Conservation (phyloP, 2,797 vertebrate genomes). For the Ibycter americanus region DNA sequence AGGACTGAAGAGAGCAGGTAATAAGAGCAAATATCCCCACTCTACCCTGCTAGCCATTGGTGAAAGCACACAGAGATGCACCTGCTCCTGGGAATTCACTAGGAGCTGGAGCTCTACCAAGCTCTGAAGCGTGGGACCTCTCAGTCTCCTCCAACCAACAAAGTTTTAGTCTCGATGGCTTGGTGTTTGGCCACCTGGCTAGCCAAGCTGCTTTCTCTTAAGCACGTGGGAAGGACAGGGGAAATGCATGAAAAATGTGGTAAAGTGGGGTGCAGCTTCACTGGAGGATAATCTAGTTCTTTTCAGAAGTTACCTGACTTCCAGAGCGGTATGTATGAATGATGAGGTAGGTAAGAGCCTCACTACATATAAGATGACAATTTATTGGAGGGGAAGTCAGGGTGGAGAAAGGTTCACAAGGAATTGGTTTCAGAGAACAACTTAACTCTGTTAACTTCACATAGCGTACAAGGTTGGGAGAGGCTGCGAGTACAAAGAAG, state of each 20-base stretch:
- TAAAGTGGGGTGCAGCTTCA: neutral
- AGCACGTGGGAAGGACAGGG: neutral
- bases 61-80: neutral
- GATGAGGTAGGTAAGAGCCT: neutral
- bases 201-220: neutral
- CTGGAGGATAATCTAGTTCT: neutral
- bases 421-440: neutral
- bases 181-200: neutral
- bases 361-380: neutral
- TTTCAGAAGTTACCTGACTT: neutral
- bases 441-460: neutral
- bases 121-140: too few relatives aligned
- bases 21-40: too few relatives aligned
- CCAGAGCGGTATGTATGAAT: neutral
- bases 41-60: neutral
- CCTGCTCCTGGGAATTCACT: neutral
- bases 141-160: accelerated
- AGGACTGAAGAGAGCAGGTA: too few relatives aligned
- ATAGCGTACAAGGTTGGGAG: neutral
- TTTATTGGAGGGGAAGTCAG: neutral
- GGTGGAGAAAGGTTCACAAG: neutral
- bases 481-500: neutral
- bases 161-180: neutral
- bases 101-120: neutral
- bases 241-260: neutral